Conservation (phyloP, 2,113 vertebrate species). For the Mohoua ochrocephala region DNA sequence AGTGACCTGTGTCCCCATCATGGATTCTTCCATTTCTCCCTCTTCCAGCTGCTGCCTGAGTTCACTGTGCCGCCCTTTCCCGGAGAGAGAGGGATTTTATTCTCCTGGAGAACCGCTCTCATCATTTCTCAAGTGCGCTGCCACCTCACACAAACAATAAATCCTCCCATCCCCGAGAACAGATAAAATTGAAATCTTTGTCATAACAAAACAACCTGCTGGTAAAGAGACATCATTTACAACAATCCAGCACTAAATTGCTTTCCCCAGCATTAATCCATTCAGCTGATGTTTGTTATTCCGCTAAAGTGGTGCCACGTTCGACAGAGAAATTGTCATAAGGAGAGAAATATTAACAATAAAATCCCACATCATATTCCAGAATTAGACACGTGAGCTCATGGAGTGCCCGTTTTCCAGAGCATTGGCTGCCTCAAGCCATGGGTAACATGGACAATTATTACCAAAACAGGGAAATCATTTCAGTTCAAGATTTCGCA, state of each 20-base stretch:
- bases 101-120: not conserved
- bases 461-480: not conserved
- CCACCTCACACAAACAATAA: not conserved
- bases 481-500: not conserved
- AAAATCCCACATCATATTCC: not conserved
- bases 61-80: not conserved
- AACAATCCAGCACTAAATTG: slow-evolving; percentile 13
- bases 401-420: not conserved
- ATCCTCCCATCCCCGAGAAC: not conserved
- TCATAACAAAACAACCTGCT: slow-evolving; percentile 42
- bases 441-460: not conserved
- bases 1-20: not conserved
- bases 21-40: not conserved
- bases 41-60: not conserved
- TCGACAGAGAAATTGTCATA: not conserved
- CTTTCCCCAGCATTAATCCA: not conserved
- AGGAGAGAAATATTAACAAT: slow-evolving; percentile 11
- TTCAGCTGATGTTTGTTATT: slow-evolving; percentile 25
- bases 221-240: slow-evolving; percentile 34
- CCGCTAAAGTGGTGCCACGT: not conserved
- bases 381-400: not conserved
- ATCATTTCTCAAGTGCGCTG: not conserved
- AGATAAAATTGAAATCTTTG: slow-evolving; percentile 34
- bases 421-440: not conserved
- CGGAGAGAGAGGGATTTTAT: not conserved